Conservation (phyloP, 2,113 vertebrate species). For the Lagopus leucura region DNA sequence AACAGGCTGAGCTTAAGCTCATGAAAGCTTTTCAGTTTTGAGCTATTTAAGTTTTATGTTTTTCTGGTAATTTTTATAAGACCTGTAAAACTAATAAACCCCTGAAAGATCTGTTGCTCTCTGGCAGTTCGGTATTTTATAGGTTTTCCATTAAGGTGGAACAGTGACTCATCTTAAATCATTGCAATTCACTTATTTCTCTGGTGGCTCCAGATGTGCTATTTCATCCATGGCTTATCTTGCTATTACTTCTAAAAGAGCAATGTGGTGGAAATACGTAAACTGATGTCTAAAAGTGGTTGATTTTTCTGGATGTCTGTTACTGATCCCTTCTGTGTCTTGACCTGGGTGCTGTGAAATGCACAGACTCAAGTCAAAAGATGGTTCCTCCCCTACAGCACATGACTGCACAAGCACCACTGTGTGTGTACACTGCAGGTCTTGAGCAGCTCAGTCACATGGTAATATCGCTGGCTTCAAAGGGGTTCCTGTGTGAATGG, state of each 20-base stretch:
- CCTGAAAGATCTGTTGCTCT: slow-evolving; percentile 10
- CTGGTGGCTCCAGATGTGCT: neutral
- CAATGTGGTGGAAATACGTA: neutral
- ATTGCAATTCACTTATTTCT: neutral
- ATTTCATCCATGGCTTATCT: neutral
- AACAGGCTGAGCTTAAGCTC: neutral
- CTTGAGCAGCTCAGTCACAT: neutral
- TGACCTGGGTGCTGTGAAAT: neutral
- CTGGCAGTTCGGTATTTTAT: slow-evolving; percentile 39
- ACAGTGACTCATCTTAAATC: slow-evolving; percentile 24
- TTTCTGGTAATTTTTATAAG: slow-evolving; percentile 56
- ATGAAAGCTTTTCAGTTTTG: slow-evolving; percentile 28
- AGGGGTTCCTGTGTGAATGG: neutral
- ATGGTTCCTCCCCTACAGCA: neutral
- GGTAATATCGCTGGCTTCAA: neutral
- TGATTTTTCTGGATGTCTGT: neutral
- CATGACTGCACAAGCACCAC: neutral
- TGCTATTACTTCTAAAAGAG: neutral
- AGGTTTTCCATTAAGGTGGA: slow-evolving; percentile 45
- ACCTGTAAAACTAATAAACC: slow-evolving; percentile 46
- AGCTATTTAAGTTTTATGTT: slow-evolving; percentile 20
- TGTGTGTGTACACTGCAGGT: neutral
- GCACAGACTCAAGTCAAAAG: neutral
- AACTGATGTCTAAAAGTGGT: neutral
- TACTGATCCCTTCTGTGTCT: neutral